Percentiles rank a stretch among this genome's conserved stretches.
Conservation (phyloP, 2,113 vertebrate species). For the Podiceps cristatus region DNA sequence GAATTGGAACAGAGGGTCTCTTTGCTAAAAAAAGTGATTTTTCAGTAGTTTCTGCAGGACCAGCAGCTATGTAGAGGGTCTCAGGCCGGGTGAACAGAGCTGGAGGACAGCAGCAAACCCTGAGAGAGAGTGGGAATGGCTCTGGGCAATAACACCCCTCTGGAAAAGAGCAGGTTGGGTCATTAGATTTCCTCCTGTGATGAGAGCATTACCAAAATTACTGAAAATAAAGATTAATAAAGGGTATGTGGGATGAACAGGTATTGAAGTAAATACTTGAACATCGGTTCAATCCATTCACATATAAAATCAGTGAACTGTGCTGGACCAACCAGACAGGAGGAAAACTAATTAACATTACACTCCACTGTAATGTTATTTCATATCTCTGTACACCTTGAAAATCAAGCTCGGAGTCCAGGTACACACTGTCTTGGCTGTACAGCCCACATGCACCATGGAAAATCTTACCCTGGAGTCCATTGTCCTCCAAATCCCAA, state of each 20-base stretch:
- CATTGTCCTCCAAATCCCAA: not conserved
- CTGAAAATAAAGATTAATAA: not conserved
- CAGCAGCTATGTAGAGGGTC: not conserved
- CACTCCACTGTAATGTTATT: not conserved
- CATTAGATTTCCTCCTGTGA: not conserved
- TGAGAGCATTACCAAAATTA: not conserved
- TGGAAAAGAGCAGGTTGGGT: not conserved
- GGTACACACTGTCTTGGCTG: not conserved
- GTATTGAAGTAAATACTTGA: not conserved
- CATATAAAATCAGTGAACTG: not conserved
- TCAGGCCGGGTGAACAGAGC: not conserved
- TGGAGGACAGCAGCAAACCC: not conserved
- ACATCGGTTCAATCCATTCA: not conserved
- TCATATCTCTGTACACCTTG: not conserved
- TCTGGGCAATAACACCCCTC: not conserved
- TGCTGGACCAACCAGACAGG: not conserved
- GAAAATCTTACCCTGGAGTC: not conserved
- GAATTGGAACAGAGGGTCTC: not conserved
- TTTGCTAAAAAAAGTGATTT: not conserved
- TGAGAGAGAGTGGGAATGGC: not conserved
- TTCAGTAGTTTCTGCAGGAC: not conserved
- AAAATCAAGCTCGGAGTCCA: not conserved
- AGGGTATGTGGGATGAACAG: not conserved
- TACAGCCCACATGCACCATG: not conserved
- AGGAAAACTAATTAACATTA: not conserved